Evolutionary conservation across 1,140 invertebrate species (phyloP), one percentile per base, ranked within the genome.

Genomic region (Drosophila rufa): DNA sequence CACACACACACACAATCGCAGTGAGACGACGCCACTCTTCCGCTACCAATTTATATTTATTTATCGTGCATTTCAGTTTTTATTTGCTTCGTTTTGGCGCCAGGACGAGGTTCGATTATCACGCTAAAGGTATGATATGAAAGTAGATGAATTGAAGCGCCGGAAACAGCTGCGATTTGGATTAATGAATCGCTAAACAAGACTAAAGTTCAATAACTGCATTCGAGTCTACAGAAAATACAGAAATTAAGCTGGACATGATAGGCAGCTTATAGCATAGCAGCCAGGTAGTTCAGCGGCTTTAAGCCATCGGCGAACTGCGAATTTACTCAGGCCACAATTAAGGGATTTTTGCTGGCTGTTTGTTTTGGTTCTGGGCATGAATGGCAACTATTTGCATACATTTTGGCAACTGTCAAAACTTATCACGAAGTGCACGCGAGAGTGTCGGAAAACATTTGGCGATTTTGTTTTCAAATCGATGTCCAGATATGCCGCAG

Each of bases 31-130:
- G 84, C 84, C 78, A 51, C 66, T 75, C 66, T 84, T 84, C 80
- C 80, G 78, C 43, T 75, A 76, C 84, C 82, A 84, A 84, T 89
- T 89, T 89, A 89, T 83, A 89, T 79, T 87, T 87, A 87, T 87
- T 86, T 80, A 87, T 87, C 66, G 67, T 25, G 47, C 62, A 60
- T 71, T 64, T 73, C 53, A 43, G 27, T 47, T 73, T 59, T 73
- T 58, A 55, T 74, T 75, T 53, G 56, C 19, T 51, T 15, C 69
- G 30, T 17, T 46, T 43, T 58, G 50, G 70, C 64, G 74, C 58
- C 58, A 67, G 53, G 38, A 38, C 58, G 55, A 60, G n/a, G 45
- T 36, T 55, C 55, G 53, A 48, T 59, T 48, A 30, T 30, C 27
- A 30, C 27, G 27, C 27, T 6, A 25, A 25, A 25, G 22, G 22